Conservation (phyloP, 2,888 invertebrate species). For the Protophormia terraenovae region DNA sequence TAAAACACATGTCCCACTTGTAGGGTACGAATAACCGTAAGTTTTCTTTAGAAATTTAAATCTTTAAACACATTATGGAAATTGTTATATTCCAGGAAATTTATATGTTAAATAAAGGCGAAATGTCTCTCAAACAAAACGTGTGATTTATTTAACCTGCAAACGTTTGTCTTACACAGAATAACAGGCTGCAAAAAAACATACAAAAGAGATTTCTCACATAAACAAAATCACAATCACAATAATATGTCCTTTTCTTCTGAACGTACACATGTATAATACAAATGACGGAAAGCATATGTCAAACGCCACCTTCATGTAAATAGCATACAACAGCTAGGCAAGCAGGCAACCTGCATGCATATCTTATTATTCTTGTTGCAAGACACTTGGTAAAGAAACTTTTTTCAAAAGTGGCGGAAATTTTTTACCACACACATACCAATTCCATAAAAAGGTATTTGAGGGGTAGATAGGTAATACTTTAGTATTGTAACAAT, state of each 20-base stretch:
- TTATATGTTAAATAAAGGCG: background rate
- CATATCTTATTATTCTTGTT: constrained; percentile 23
- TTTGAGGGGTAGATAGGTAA: background rate
- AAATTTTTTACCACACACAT: constrained; percentile 50
- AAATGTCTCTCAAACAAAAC: constrained; percentile 31
- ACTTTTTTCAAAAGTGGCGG: background rate
- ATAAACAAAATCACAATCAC: constrained; percentile 50
- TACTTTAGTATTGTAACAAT: constrained; percentile 12
- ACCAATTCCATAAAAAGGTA: background rate
- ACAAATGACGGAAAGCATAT: constrained; percentile 67
- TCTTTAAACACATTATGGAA: constrained; percentile 18
- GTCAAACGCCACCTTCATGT: constrained; percentile 68
- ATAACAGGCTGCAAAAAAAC: background rate
- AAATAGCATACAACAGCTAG: constrained; percentile 28
- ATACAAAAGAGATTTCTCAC: constrained; percentile 48
- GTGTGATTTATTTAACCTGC: constrained; percentile 67
- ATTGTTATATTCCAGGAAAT: constrained; percentile 47
- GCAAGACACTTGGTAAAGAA: constrained; percentile 25
- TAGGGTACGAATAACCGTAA: constrained; percentile 33
- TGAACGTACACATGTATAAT: background rate
- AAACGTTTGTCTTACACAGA: constrained; percentile 7
- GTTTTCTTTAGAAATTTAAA: constrained; percentile 39
- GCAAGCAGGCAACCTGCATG: background rate
- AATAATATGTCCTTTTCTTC: constrained; percentile 61
- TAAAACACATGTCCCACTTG: background rate